phyloP scores from a whole-genome alignment of 2,888 invertebrate species.

The Agonopterix subpropinquella region DNA sequence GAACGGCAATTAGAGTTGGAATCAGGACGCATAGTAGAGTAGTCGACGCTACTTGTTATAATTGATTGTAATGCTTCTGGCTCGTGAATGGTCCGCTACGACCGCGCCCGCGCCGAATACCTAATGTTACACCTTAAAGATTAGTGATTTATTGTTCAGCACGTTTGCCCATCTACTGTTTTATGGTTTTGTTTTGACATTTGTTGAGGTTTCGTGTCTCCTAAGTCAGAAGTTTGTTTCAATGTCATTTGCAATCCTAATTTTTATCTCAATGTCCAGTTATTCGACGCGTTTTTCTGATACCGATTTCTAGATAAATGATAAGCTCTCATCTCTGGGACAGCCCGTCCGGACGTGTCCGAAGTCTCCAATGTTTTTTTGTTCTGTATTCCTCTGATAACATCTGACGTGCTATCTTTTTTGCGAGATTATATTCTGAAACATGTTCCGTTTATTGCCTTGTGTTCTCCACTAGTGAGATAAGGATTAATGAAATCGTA shows the following conservation, averaged over 20 bases:
- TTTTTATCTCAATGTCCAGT: neutral
- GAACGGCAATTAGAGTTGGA: constrained; percentile 14
- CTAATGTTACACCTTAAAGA: constrained; percentile 19
- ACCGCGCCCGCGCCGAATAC: constrained; percentile 31
- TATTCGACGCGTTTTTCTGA: neutral
- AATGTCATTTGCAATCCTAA: too few species aligned
- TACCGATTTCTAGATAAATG: neutral
- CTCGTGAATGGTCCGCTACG: constrained; percentile 47
- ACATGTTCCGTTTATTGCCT: too few species aligned
- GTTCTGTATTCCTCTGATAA: too few species aligned
- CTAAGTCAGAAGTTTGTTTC: too few species aligned
- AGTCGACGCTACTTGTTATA: constrained; percentile 38
- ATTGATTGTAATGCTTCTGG: constrained; percentile 25
- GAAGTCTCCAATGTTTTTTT: too few species aligned
- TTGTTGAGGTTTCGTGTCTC: too few species aligned
- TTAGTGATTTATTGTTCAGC: constrained; percentile 31
- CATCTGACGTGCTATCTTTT: too few species aligned
- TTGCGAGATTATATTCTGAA: too few species aligned
- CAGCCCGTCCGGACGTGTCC: too few species aligned
- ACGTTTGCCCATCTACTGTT: constrained; percentile 12
- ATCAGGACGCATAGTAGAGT: constrained; percentile 31
- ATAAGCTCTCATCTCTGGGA: too few species aligned
- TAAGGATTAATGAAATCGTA: too few species aligned
- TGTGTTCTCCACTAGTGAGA: too few species aligned
- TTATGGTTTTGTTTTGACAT: neutral